Evolutionary conservation across 2,888 invertebrate species (phyloP).

Genomic region (Agrochola lota): DNA sequence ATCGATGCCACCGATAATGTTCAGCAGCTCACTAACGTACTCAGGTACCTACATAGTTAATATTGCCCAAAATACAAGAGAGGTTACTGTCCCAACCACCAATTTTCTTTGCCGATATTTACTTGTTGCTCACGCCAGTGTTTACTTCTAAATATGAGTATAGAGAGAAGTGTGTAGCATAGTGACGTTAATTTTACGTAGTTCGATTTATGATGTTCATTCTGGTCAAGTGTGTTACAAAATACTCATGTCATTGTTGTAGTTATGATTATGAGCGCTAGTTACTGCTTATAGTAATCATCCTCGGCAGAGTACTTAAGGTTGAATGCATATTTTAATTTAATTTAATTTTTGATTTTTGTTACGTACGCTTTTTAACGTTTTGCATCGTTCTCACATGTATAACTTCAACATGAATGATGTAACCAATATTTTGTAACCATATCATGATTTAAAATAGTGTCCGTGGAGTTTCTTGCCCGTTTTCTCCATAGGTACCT

Average conservation of each 20-base stretch:
- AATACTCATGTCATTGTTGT: constrained; percentile 3
- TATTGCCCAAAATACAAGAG: constrained; percentile 50
- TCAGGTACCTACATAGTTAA: constrained; percentile 17
- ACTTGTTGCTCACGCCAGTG: constrained; percentile 40
- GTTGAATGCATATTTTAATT: constrained; percentile 18
- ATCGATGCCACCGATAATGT: constrained; percentile 56
- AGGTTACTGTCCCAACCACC: constrained; percentile 59
- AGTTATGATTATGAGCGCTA: neutral
- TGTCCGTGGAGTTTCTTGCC: too few relatives aligned
- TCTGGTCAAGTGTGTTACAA: neutral
- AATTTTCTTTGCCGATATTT: constrained; percentile 58
- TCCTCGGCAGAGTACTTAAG: neutral
- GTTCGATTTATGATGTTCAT: neutral
- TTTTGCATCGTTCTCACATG: too few relatives aligned
- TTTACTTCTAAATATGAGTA: constrained; percentile 23
- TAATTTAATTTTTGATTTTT: too few relatives aligned
- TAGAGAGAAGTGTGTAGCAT: neutral
- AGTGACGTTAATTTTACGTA: constrained; percentile 1
- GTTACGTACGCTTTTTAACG: too few relatives aligned
- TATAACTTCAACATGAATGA: too few relatives aligned
- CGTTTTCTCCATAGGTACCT: too few relatives aligned
- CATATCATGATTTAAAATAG: too few relatives aligned
- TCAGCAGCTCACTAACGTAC: constrained; percentile 41
- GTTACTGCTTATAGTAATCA: constrained; percentile 14
- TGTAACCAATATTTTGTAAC: too few relatives aligned